phyloP scores from a whole-genome alignment of 2,888 invertebrate genomes.

The Dioctria rufipes region DNA sequence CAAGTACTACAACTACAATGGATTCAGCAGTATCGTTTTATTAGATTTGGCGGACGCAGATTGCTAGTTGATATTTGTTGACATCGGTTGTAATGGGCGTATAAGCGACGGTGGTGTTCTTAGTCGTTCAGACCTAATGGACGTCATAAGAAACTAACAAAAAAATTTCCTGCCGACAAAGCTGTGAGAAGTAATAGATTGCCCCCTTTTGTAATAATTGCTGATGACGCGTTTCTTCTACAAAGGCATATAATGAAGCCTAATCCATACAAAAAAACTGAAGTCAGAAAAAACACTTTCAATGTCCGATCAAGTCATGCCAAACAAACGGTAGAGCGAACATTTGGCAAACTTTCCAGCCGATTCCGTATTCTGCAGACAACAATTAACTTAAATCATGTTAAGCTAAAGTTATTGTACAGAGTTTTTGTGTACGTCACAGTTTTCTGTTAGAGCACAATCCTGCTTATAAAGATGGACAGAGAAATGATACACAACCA shows the following conservation, averaged over 20 bases:
- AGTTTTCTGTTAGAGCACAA: no score
- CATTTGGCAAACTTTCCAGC: not conserved
- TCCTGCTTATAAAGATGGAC: no score
- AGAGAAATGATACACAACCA: no score
- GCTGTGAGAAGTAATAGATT: not conserved
- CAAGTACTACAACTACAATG: not conserved
- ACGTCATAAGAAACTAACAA: not conserved
- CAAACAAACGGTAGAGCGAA: not conserved
- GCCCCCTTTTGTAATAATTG: not conserved
- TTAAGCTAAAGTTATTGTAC: no score
- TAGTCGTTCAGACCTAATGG: not conserved
- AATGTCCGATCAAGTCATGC: not conserved
- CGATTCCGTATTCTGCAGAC: not conserved
- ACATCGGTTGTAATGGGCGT: slow-evolving; percentile 16
- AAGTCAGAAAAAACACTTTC: not conserved
- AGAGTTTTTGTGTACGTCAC: no score
- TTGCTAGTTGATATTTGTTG: not conserved
- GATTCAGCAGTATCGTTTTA: slow-evolving; percentile 10
- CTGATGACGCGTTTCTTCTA: not conserved
- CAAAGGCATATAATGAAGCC: slow-evolving; percentile 8
- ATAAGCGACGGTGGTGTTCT: not conserved
- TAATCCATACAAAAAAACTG: not conserved
- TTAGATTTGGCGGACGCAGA: not conserved
- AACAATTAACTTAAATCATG: no score
- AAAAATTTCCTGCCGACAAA: not conserved